Conservation (phyloP, 2,113 vertebrate genomes). For the Sylvietta virens region DNA sequence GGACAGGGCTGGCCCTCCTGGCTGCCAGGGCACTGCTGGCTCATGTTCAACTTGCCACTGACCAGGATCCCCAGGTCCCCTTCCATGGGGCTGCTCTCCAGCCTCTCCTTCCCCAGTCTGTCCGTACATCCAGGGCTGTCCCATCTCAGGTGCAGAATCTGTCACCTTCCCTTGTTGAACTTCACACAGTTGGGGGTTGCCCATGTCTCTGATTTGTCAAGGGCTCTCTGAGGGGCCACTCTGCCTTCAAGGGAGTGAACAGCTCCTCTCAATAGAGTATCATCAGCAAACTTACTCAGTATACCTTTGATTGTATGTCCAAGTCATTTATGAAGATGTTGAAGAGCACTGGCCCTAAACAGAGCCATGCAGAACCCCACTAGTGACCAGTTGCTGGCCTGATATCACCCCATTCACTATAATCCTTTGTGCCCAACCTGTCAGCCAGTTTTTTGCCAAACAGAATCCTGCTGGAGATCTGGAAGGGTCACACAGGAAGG, state of each 20-base stretch:
- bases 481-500: background rate
- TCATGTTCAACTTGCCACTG: accelerated
- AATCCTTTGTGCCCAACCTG: background rate
- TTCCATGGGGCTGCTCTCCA: background rate
- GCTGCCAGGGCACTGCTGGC: background rate
- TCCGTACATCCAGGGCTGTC: accelerated
- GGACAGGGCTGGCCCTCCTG: accelerated
- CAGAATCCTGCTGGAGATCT: background rate
- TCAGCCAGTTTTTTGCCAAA: background rate
- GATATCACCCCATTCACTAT: background rate
- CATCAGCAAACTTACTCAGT: background rate
- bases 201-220: background rate
- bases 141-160: accelerated
- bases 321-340: background rate
- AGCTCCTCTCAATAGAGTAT: background rate
- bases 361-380: accelerated
- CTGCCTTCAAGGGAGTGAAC: background rate
- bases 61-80: background rate
- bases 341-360: background rate
- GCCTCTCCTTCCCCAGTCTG: background rate
- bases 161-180: accelerated
- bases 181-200: background rate
- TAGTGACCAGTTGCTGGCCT: background rate
- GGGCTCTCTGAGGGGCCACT: background rate
- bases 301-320: background rate